Base-by-base conservation (phyloP, 2,113 vertebrate species). In the Camelus bactrianus region DNA sequence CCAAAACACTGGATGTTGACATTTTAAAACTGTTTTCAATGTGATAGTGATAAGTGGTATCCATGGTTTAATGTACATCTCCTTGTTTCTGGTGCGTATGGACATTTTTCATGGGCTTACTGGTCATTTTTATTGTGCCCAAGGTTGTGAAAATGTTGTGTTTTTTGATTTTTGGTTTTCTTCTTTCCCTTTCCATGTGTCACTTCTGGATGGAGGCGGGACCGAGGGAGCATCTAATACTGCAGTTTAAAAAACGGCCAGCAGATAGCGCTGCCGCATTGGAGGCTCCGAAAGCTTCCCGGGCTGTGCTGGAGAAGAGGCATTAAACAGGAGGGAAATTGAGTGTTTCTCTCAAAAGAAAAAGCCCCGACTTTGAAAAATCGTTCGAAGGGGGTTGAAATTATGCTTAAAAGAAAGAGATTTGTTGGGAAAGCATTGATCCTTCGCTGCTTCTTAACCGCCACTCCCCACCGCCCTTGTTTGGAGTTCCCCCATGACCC, bases 201-300 rank as follows among this genome's bases (percentile, higher is more conserved):
- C 20, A 0, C 30, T 50, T 28, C n/a, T 10, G 12, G 32, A 50
- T 26, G n/a, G 19, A 75, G 54, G 58, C 35, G 2, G 42, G 48
- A 12, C 12, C 16, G 0, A 0, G 28, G 26, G 3, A 52, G 42
- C 35, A 5, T 38, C 32, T 2, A 1, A 14, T 13, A 19, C 12
- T 54, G 46, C 64, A 73, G 9, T 42, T 11, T 72, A 12, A 14
- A 7, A 0, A 4, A 9, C 0, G 13, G 20, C 88, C 98, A 90
- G 98, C 96, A 99, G 98, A 96, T 98, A 98, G 98, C 82, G 97
- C 96, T 84, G 95, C 67, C 90, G 93, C 93, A 96, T 92, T 14
- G 77, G 89, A 38, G 80, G 85, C 91, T 75, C 76, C 5, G 4
- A 0, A 75, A 9, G 62, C 26, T 8, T 14, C 0, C 2, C 6